Conservation (phyloP, 2,797 vertebrate species). For the Sarcophilus harrisii region DNA sequence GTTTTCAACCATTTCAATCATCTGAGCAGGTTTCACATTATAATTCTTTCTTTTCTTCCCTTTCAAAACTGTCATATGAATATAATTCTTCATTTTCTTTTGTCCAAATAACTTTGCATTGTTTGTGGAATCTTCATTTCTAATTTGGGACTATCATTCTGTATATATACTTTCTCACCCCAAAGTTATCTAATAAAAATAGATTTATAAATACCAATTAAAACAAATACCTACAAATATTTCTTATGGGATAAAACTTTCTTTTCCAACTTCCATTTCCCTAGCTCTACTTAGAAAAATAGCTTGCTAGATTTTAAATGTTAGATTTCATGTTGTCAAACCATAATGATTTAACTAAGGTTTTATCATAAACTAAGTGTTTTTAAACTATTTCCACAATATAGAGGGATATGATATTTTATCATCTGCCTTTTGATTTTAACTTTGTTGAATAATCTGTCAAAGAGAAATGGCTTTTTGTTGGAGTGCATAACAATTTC, state of each 20-base stretch:
- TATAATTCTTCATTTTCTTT: slow-evolving; percentile 57
- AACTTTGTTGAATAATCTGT: slow-evolving; percentile 40
- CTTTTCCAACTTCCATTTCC: slow-evolving; percentile 65
- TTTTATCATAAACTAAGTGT: slow-evolving; percentile 54
- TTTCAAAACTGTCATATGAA: slow-evolving; percentile 43
- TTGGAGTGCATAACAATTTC: slow-evolving; percentile 61
- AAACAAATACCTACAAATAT: slow-evolving; percentile 39
- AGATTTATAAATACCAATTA: slow-evolving; percentile 55
- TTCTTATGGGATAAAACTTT: slow-evolving; percentile 58
- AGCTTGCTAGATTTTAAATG: slow-evolving; percentile 53
- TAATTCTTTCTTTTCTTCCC: slow-evolving; percentile 30
- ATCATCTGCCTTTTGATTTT: slow-evolving; percentile 50
- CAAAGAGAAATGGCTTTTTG: slow-evolving; percentile 69
- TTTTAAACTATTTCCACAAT: slow-evolving; percentile 62
- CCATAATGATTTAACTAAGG: slow-evolving; percentile 67
- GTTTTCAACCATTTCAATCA: slow-evolving; percentile 66
- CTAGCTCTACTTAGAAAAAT: slow-evolving; percentile 39
- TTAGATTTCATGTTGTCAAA: slow-evolving; percentile 38
- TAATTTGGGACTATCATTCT: slow-evolving; percentile 47
- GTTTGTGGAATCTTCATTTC: slow-evolving; percentile 28
- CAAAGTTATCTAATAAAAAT: slow-evolving; percentile 35
- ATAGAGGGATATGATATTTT: slow-evolving; percentile 52
- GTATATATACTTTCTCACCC: neutral
- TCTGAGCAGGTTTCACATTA: slow-evolving; percentile 36
- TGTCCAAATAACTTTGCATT: slow-evolving; percentile 30